These are phyloP conservation scores for Acrobasis suavella DNA, from an alignment of 2,888 invertebrate genomes.

Conservation along the genomic window DNA sequence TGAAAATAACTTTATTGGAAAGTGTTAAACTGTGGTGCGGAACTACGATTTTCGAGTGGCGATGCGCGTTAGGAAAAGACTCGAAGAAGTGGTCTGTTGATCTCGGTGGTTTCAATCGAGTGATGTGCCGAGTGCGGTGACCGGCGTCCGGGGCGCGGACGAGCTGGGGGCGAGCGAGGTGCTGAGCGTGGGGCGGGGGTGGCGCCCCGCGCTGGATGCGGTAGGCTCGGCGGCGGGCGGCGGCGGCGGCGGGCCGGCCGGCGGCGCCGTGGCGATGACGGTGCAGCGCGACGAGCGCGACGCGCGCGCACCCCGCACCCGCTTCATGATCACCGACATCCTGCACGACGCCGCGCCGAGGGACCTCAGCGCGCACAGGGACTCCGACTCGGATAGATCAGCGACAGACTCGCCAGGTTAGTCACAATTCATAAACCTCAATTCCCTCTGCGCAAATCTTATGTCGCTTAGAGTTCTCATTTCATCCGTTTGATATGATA, in stretches of 20 bases:
- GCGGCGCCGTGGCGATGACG: slow-evolving; percentile 82
- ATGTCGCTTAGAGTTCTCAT: background rate
- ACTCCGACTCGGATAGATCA: slow-evolving; percentile 81
- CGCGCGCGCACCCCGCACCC: slow-evolving; percentile 87
- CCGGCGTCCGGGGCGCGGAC: slow-evolving; percentile 39
- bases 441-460: background rate
- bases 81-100: slow-evolving; percentile 31
- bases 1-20: background rate
- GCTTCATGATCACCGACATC: slow-evolving; percentile 96
- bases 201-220: slow-evolving; percentile 67
- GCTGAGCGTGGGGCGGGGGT: slow-evolving; percentile 57
- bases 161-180: slow-evolving; percentile 65
- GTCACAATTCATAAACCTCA: slow-evolving; percentile 39
- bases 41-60: slow-evolving; percentile 26
- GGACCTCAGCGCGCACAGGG: slow-evolving; percentile 82
- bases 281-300: slow-evolving; percentile 87
- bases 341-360: slow-evolving; percentile 82
- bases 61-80: slow-evolving; percentile 41
- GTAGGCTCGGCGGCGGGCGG: slow-evolving; percentile 64
- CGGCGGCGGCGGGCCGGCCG: slow-evolving; percentile 61
- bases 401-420: slow-evolving; percentile 81
- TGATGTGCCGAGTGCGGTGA: slow-evolving; percentile 45
- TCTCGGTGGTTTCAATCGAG: slow-evolving; percentile 33
- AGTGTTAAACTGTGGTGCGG: slow-evolving; percentile 12
- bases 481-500: background rate